A percentile compares a stretch with the other conserved stretches of the same genome.
phyloP scores from a whole-genome alignment of 2,888 invertebrate genomes.

The Ctenicera cuprea region DNA sequence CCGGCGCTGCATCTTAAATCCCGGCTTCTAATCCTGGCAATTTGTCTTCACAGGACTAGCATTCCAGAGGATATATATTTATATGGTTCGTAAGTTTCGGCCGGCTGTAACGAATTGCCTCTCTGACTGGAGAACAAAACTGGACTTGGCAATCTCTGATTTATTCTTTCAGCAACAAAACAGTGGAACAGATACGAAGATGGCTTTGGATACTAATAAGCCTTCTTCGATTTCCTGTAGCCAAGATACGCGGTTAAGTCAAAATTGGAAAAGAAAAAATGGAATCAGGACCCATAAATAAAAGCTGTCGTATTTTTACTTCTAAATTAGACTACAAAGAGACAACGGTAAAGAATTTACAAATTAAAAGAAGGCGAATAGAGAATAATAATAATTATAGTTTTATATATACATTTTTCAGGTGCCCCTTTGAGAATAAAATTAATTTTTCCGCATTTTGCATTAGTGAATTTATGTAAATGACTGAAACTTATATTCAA shows the following conservation, averaged over 20 bases:
- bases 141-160: conserved; percentile 52
- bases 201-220: conserved; percentile 18
- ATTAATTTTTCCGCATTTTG: too few species aligned
- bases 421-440: too few species aligned
- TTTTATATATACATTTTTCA: too few species aligned
- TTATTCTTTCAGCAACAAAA: conserved; percentile 54
- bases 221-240: not conserved
- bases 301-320: too few species aligned
- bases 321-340: too few species aligned
- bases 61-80: conserved; percentile 50
- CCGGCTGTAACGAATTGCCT: conserved; percentile 56
- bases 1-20: conserved; percentile 19
- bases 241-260: not conserved
- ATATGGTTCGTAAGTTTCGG: conserved; percentile 54
- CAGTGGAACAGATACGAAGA: conserved; percentile 6
- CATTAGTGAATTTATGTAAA: too few species aligned
- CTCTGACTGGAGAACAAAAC: conserved; percentile 51
- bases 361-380: too few species aligned
- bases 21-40: conserved; percentile 21
- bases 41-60: conserved; percentile 21
- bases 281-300: too few species aligned
- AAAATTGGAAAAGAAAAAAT: not conserved
- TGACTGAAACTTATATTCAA: too few species aligned
- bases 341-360: too few species aligned
- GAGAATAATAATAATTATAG: too few species aligned